These are phyloP conservation scores for Cosmorhoe ocellata DNA, from an alignment of 2,888 invertebrate genomes.

Conservation along the genomic window DNA sequence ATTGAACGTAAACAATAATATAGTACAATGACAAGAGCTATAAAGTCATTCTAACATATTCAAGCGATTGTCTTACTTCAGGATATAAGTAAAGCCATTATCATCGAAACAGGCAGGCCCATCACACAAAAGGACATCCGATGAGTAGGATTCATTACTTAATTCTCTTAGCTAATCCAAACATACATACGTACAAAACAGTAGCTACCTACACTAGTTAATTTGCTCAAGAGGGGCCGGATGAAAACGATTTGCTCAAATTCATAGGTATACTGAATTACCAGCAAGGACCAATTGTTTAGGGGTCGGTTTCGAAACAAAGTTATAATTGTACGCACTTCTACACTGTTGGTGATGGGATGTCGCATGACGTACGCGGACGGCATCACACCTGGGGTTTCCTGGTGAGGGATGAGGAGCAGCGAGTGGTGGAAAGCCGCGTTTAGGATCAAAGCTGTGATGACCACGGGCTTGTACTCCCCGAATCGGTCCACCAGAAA, in stretches of 20 bases:
- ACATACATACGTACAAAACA: slow-evolving; percentile 62
- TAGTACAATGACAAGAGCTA: too few species aligned
- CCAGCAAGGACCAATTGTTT: slow-evolving; percentile 56
- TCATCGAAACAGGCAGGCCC: slow-evolving; percentile 31
- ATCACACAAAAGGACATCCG: slow-evolving; percentile 44
- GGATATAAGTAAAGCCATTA: slow-evolving; percentile 1
- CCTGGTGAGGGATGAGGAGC: slow-evolving; percentile 90
- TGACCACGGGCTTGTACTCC: slow-evolving; percentile 91
- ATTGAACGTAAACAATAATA: too few species aligned
- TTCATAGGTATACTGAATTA: slow-evolving; percentile 71
- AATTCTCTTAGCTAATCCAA: slow-evolving; percentile 74
- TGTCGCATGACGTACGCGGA: slow-evolving; percentile 89
- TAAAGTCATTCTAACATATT: too few species aligned
- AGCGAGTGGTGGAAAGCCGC: slow-evolving; percentile 91
- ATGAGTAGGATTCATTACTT: slow-evolving; percentile 67
- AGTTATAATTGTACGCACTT: slow-evolving; percentile 73
- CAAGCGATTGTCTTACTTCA: slow-evolving; percentile 29
- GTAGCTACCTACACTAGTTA: slow-evolving; percentile 60
- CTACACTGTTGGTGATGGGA: slow-evolving; percentile 86
- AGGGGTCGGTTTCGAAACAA: slow-evolving; percentile 54
- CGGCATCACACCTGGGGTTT: slow-evolving; percentile 88
- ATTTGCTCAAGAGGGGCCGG: slow-evolving; percentile 73
- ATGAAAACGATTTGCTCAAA: slow-evolving; percentile 80
- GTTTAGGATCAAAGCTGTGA: slow-evolving; percentile 88
- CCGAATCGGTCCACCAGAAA: slow-evolving; percentile 94